phyloP scores from a whole-genome alignment of 2,113 vertebrate genomes.

The Struthio camelus region DNA sequence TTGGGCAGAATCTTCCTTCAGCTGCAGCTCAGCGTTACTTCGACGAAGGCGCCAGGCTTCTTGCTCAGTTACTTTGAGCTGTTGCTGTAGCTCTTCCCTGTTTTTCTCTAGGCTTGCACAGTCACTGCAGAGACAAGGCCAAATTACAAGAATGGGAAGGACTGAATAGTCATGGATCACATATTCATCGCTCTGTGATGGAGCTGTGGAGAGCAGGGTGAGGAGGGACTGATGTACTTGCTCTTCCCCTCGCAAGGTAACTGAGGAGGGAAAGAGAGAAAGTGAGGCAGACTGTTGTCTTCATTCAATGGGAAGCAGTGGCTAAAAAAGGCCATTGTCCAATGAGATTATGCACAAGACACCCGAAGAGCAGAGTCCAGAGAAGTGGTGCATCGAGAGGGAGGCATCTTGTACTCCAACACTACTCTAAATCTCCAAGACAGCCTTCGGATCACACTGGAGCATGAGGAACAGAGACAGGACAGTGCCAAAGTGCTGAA shows the following conservation, averaged over 20 bases:
- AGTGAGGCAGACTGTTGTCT: background rate
- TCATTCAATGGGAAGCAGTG: background rate
- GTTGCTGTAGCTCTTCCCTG: conserved; percentile 59
- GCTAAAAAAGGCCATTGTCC: background rate
- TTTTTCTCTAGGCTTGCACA: conserved; percentile 55
- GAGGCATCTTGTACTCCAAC: background rate
- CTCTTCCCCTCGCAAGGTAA: background rate
- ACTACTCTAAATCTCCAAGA: background rate
- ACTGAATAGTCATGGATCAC: background rate
- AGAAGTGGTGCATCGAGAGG: fast-evolving
- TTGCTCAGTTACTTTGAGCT: conserved; percentile 54
- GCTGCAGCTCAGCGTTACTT: conserved; percentile 65
- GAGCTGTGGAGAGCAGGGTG: background rate
- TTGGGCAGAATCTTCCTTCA: conserved; percentile 68
- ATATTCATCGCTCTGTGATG: background rate
- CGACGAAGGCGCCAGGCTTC: conserved; percentile 66
- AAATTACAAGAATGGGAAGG: background rate
- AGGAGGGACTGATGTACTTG: background rate
- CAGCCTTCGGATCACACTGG: background rate
- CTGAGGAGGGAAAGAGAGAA: background rate
- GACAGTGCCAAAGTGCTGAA: background rate
- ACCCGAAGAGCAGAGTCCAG: background rate
- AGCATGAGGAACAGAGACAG: background rate
- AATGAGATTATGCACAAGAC: background rate
- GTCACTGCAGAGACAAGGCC: conserved; percentile 31